Evolutionary conservation across 2,797 vertebrate species (phyloP).

Genomic region (Melanotaenia boesemani): DNA sequence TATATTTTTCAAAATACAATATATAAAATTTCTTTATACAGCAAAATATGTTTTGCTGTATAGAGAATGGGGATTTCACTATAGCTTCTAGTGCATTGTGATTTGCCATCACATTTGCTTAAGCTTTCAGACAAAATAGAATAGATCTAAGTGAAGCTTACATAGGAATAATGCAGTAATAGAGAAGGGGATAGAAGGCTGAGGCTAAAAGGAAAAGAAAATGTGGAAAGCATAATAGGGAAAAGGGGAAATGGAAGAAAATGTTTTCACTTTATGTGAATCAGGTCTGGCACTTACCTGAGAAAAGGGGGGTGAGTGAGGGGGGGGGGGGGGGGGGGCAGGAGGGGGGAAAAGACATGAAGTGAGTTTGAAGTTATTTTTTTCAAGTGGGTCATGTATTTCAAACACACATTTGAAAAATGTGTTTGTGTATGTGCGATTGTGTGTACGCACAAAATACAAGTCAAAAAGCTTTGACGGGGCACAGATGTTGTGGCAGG

Average conservation of each 20-base stretch:
- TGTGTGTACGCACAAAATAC: constrained; percentile 10
- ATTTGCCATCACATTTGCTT: background rate
- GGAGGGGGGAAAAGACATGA: constrained; percentile 8
- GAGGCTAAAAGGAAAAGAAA: constrained; percentile 1
- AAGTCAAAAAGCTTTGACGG: constrained; percentile 46
- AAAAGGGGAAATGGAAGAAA: constrained; percentile 15
- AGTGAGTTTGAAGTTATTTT: constrained; percentile 37
- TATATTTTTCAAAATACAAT: no score
- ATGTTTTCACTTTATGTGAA: constrained; percentile 8
- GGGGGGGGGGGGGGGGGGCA: constrained; percentile 8
- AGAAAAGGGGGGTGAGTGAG: constrained; percentile 13
- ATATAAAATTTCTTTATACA: no score
- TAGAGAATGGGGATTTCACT: constrained; percentile 8
- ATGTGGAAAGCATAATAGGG: background rate
- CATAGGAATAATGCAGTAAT: background rate
- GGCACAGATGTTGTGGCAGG: constrained; percentile 45
- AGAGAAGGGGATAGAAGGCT: background rate
- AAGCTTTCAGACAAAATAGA: constrained; percentile 6
- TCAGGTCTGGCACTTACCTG: constrained; percentile 13
- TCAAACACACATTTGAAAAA: constrained; percentile 10
- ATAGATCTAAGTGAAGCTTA: background rate
- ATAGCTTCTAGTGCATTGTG: background rate
- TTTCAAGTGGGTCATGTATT: constrained; percentile 57
- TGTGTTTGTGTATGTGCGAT: constrained; percentile 5
- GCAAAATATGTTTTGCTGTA: background rate